Percentiles rank a stretch among this genome's conserved stretches.
Evolutionary conservation across 2,797 vertebrate species (phyloP).

Genomic region (Onychomys torridus): DNA sequence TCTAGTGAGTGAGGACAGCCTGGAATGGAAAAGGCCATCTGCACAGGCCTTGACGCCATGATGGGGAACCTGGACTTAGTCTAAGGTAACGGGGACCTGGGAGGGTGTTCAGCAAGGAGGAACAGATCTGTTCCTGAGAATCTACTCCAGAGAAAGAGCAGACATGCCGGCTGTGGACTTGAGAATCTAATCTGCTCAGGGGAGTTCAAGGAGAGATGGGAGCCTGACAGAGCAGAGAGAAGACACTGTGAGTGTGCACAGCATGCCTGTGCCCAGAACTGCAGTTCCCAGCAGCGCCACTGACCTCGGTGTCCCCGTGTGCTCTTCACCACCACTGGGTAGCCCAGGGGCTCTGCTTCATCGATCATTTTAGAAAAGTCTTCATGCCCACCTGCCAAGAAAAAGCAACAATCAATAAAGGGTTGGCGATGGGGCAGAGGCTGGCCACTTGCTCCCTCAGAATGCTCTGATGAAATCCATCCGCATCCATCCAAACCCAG

Average conservation of each 20-base stretch:
- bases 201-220: background rate
- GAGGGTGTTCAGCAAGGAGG: background rate
- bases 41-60: background rate
- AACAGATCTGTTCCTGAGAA: constrained; percentile 24
- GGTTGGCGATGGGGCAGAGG: background rate
- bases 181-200: background rate
- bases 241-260: background rate
- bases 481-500: background rate
- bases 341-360: constrained; percentile 94
- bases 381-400: constrained; percentile 93
- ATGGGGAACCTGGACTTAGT: background rate
- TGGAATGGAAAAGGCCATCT: background rate
- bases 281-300: constrained; percentile 62
- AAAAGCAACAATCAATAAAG: constrained; percentile 60
- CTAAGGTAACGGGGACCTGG: background rate
- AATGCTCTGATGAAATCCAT: background rate
- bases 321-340: constrained; percentile 96
- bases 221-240: background rate
- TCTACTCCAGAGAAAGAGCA: background rate
- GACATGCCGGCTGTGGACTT: background rate
- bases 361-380: constrained; percentile 97
- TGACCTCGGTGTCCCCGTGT: constrained; percentile 95
- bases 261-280: background rate
- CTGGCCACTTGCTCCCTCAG: background rate
- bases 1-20: background rate